Evolutionary conservation across 2,113 vertebrate genomes (phyloP), one percentile per base, ranked within the genome.

Genomic region (Bucco capensis): DNA sequence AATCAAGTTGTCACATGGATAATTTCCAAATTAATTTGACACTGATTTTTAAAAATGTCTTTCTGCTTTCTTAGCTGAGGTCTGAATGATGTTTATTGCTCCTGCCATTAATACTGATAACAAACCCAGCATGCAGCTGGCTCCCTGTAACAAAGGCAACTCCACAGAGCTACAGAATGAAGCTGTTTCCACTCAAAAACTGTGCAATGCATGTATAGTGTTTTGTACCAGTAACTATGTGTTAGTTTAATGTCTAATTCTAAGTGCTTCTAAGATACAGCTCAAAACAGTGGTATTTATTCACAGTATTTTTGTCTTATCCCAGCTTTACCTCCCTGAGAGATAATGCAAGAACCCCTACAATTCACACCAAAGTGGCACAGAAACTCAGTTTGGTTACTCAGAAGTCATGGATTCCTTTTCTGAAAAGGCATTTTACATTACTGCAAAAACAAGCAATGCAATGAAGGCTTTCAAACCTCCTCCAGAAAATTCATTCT

Each of bases 81-180:
- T 72, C 37, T 65, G 35, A 76, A n/a, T 14, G 24, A 23, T 2
- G 8, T 53, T 40, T 58, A 70, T 37, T 49, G 69, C 60, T 51
- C 22, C 62, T 73, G 42, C 21, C 33, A 65, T 21, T 23, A 60
- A 57, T 7, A 47, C 25, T 64, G 27, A 7, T 25, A 81, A 79
- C 12, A 66, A 72, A 67, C 14, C 27, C 57, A 67, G n/a, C 44
- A 24, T 2, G 5, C 22, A 91, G 70, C 49, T 31, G 33, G 22
- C 33, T 70, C 40, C 5, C 0, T 25, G 8, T 28, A 64, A 60
- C 31, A 44, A 78, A 56, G 19, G 35, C 30, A 28, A 42, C 73
- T n/a, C 50, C 1, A 0, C 18, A n/a, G 31, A 78, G 11, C 15
- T 28, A 30, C 3, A 27, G 27, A 70, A 4, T 31, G 14, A 58